These are phyloP conservation scores for Salticus scenicus DNA, from an alignment of 2,888 invertebrate genomes.

Conservation along the genomic window DNA sequence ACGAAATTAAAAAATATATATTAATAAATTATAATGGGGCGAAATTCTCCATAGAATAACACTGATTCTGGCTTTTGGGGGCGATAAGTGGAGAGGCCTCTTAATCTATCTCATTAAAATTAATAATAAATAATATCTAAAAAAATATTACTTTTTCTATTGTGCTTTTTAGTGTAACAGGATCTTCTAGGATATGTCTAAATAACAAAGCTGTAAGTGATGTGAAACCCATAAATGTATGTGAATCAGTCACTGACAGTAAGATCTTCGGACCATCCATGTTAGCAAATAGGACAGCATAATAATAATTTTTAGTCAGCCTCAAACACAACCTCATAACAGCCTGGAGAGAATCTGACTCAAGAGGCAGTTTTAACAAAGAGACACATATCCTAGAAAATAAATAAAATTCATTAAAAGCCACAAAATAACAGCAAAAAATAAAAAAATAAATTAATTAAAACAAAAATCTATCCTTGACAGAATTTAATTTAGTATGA, in stretches of 20 bases:
- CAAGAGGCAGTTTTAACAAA: slow-evolving; percentile 82
- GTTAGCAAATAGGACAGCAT: slow-evolving; percentile 84
- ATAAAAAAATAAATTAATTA: too few relatives aligned
- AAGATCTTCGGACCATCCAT: slow-evolving; percentile 84
- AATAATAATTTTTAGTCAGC: slow-evolving; percentile 84
- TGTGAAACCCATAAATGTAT: slow-evolving; percentile 84
- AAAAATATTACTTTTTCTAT: slow-evolving; percentile 82
- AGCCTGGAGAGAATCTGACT: slow-evolving; percentile 86
- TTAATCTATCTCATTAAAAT: too few relatives aligned
- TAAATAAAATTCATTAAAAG: too few relatives aligned
- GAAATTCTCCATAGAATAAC: too few relatives aligned
- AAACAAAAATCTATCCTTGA: too few relatives aligned
- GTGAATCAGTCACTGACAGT: slow-evolving; percentile 83
- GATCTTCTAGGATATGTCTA: slow-evolving; percentile 87
- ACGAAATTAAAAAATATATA: too few relatives aligned
- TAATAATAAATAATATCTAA: too few relatives aligned
- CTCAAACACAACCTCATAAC: slow-evolving; percentile 84
- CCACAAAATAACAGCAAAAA: background rate
- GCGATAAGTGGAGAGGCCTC: too few relatives aligned
- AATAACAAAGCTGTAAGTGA: slow-evolving; percentile 85
- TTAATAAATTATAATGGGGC: too few relatives aligned
- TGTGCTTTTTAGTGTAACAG: slow-evolving; percentile 82
- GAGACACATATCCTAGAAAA: slow-evolving; percentile 80
- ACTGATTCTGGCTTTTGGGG: too few relatives aligned
- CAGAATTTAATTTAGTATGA: too few relatives aligned